Conservation (phyloP, 1,140 invertebrate genomes). For the Belonocnema kinseyi region DNA sequence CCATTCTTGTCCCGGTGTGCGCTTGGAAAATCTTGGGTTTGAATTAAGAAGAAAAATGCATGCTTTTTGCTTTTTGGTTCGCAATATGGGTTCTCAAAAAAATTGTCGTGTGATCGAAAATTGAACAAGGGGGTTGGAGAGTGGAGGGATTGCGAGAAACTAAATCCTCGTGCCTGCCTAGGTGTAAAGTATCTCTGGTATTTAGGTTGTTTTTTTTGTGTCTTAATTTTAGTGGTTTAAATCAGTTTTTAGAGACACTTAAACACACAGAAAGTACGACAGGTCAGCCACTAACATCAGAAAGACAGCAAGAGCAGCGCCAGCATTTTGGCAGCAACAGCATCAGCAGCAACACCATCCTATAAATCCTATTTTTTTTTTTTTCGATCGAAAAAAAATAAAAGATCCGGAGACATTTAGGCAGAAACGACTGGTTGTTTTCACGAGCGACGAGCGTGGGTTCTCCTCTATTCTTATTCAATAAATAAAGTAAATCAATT, state of each 20-base stretch:
- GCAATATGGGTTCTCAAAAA: neutral
- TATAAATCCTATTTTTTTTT: slow-evolving; percentile 11
- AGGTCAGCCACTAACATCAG: slow-evolving; percentile 61
- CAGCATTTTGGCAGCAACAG: slow-evolving; percentile 50
- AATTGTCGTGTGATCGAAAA: slow-evolving; percentile 12
- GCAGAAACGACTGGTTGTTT: slow-evolving; percentile 12
- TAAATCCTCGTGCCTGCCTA: slow-evolving; percentile 22
- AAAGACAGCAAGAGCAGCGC: slow-evolving; percentile 58
- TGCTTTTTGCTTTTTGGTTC: neutral
- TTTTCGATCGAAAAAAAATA: neutral
- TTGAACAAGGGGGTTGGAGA: slow-evolving; percentile 26
- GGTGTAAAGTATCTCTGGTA: slow-evolving; percentile 39
- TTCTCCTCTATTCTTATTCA: neutral
- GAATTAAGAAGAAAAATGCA: neutral
- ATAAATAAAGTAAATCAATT: neutral
- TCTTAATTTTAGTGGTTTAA: slow-evolving; percentile 6
- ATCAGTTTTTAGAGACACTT: slow-evolving; percentile 36
- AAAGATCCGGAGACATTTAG: slow-evolving; percentile 20
- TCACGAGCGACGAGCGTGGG: slow-evolving; percentile 5
- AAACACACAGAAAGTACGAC: slow-evolving; percentile 53
- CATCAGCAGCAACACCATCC: slow-evolving; percentile 38
- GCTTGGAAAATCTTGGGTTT: no score
- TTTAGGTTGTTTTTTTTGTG: slow-evolving; percentile 19
- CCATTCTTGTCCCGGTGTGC: no score
- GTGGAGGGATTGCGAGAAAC: neutral